phyloP scores from a whole-genome alignment of 2,113 vertebrate genomes.

The Varanus komodoensis region DNA sequence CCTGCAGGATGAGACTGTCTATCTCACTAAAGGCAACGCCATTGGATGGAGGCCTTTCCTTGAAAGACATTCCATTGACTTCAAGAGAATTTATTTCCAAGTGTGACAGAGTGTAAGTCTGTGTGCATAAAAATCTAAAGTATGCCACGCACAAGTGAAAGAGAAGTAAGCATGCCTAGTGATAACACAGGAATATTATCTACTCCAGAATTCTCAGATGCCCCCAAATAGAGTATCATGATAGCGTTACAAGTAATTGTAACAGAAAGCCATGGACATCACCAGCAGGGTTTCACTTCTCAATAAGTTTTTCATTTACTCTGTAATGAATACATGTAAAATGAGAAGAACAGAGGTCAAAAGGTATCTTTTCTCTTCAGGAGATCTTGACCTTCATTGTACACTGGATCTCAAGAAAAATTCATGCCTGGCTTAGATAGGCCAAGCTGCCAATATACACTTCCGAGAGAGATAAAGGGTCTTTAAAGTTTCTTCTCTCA shows the following conservation, averaged over 20 bases:
- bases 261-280: background rate
- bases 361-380: background rate
- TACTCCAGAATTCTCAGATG: background rate
- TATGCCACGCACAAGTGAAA: no score
- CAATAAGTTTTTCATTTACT: background rate
- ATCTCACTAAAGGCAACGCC: background rate
- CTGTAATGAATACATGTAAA: background rate
- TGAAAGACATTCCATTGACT: background rate
- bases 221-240: background rate
- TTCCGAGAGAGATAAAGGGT: background rate
- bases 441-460: background rate
- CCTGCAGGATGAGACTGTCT: background rate
- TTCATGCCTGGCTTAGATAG: background rate
- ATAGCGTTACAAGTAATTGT: background rate
- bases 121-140: background rate
- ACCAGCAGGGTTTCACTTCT: background rate
- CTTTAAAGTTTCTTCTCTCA: background rate
- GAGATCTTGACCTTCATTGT: background rate
- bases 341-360: background rate
- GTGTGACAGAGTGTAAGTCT: background rate
- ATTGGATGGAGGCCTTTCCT: background rate
- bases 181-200: no score
- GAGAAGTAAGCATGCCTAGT: background rate
- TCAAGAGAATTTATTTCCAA: background rate
- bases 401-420: background rate